These are phyloP conservation scores for Actinemys pallida DNA, from an alignment of 2,113 vertebrate species.

Conservation along the genomic window DNA sequence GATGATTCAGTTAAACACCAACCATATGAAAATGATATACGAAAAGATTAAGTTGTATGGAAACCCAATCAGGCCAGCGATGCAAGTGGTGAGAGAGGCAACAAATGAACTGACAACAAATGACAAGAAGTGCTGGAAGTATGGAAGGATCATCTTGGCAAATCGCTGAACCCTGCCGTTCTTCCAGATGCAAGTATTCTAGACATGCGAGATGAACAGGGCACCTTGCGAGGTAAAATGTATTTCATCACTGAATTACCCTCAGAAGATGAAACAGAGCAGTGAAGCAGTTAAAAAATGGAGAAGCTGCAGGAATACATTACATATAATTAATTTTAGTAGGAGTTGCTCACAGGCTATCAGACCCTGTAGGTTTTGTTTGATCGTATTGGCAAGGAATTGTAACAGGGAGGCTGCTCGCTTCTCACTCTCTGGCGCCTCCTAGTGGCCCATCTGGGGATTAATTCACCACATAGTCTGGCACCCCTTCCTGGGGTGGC, in stretches of 20 bases:
- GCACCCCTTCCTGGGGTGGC: too few species aligned
- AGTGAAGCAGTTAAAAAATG: neutral
- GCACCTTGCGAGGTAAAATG: neutral
- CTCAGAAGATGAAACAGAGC: neutral
- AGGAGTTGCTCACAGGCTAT: neutral
- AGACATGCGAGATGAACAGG: neutral
- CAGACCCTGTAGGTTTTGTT: neutral
- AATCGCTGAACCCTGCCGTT: neutral
- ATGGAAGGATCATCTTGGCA: neutral
- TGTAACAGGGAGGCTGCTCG: neutral
- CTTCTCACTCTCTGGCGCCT: neutral
- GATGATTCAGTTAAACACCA: neutral
- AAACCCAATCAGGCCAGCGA: neutral
- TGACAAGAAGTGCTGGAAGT: neutral
- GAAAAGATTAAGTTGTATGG: neutral
- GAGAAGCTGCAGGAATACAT: neutral
- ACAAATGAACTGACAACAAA: neutral
- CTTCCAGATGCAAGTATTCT: neutral
- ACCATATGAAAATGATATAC: neutral
- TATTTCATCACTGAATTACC: neutral
- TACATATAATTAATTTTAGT: neutral
- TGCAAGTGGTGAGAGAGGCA: neutral
- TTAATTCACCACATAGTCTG: neutral
- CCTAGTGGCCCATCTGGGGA: neutral
- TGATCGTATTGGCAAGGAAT: too few species aligned